phyloP scores from a whole-genome alignment of 2,113 vertebrate species.

The Oriolus oriolus region DNA sequence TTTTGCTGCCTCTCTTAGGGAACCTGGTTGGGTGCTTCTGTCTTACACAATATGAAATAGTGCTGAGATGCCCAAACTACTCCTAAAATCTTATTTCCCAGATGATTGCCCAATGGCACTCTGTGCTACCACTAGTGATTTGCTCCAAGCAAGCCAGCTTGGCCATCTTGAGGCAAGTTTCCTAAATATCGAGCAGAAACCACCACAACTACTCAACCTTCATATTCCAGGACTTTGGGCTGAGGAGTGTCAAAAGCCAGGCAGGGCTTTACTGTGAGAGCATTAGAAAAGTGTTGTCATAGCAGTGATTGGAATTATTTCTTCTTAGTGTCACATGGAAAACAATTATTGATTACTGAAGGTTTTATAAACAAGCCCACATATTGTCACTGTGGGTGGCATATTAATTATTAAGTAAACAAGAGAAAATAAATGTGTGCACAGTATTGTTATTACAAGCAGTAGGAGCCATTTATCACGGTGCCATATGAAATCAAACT shows the following conservation, averaged over 20 bases:
- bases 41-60: neutral
- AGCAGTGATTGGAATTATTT: neutral
- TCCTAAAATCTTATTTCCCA: neutral
- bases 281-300: neutral
- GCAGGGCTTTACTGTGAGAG: neutral
- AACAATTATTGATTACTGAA: constrained; percentile 35
- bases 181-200: neutral
- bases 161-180: neutral
- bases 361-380: constrained; percentile 14
- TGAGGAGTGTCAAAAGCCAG: neutral
- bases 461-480: constrained; percentile 19
- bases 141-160: neutral
- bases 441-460: constrained; percentile 17
- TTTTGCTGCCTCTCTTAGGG: neutral
- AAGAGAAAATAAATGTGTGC: constrained; percentile 47
- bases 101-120: neutral
- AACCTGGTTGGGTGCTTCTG: neutral
- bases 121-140: neutral
- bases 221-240: neutral
- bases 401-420: constrained; percentile 58
- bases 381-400: constrained; percentile 24
- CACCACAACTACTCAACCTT: neutral
- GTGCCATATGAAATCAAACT: constrained; percentile 17
- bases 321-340: neutral
- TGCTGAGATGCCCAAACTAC: neutral